These are phyloP conservation scores for Helicoverpa assulta DNA, from an alignment of 2,888 invertebrate genomes.

Conservation along the genomic window DNA sequence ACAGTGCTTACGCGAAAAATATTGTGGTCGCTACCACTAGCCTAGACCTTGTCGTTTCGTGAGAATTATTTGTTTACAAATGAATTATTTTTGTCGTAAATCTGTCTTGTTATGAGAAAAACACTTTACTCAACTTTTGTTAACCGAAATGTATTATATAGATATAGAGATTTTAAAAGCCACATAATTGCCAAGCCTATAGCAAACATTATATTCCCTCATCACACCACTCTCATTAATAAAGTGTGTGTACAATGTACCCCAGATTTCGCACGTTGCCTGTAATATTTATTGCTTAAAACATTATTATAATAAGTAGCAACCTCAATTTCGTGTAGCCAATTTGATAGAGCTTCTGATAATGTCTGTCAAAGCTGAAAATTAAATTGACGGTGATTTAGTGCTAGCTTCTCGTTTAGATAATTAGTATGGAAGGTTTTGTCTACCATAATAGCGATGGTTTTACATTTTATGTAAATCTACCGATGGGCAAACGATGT, in stretches of 20 bases:
- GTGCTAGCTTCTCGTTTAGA: constrained; percentile 62
- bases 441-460: too few relatives aligned
- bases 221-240: too few relatives aligned
- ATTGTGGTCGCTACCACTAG: constrained; percentile 23
- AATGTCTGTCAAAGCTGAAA: constrained; percentile 65
- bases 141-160: neutral
- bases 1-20: constrained; percentile 32
- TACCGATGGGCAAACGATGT: too few relatives aligned
- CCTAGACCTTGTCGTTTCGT: constrained; percentile 24
- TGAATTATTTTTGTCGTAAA: neutral
- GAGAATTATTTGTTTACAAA: constrained; percentile 2
- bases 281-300: constrained; percentile 4
- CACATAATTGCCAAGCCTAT: neutral
- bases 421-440: constrained; percentile 38
- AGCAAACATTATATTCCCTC: neutral
- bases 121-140: neutral
- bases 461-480: too few relatives aligned
- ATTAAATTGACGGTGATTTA: constrained; percentile 74
- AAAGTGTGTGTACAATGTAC: neutral
- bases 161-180: too few relatives aligned
- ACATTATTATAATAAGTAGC: neutral
- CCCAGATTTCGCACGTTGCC: constrained; percentile 3
- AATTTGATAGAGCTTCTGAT: constrained; percentile 83
- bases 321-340: constrained; percentile 12
- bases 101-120: neutral